Percentiles rank a stretch among this genome's conserved stretches.
Conservation (phyloP, 2,113 vertebrate species). For the Etheostoma cragini region DNA sequence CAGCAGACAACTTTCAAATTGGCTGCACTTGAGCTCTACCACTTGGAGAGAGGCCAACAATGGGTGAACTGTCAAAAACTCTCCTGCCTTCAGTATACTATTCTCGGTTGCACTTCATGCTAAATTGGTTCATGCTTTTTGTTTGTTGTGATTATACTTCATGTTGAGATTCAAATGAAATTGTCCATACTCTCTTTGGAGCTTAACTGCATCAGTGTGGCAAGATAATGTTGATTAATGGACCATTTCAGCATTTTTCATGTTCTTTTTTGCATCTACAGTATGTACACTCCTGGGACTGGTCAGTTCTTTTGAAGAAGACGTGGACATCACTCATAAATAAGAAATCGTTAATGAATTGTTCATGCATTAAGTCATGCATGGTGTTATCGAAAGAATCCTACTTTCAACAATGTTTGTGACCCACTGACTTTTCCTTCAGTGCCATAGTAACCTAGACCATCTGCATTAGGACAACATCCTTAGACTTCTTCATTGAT, state of each 20-base stretch:
- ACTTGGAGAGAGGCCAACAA: slow-evolving; percentile 26
- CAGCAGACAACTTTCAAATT: slow-evolving; percentile 47
- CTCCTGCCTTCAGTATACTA: slow-evolving; percentile 16
- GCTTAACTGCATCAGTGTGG: background rate
- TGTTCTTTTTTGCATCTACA: background rate
- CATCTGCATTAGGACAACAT: background rate
- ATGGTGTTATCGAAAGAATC: too few species aligned
- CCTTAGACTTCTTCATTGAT: background rate
- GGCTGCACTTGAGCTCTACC: slow-evolving; percentile 38
- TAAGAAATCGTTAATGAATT: too few species aligned
- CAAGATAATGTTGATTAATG: slow-evolving; percentile 9
- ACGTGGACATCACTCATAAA: too few species aligned
- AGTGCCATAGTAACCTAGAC: too few species aligned
- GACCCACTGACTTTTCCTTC: too few species aligned
- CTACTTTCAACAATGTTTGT: too few species aligned
- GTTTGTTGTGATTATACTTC: slow-evolving; percentile 20
- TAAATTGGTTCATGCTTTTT: slow-evolving; percentile 4
- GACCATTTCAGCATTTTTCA: background rate
- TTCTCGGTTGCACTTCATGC: slow-evolving; percentile 30
- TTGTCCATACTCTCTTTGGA: background rate
- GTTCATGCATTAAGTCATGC: too few species aligned
- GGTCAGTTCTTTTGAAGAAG: too few species aligned
- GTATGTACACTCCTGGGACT: too few species aligned
- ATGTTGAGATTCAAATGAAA: slow-evolving; percentile 26
- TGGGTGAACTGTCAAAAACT: slow-evolving; percentile 48